A percentile compares a stretch with the other conserved stretches of the same genome.
These are phyloP conservation scores for Cataglyphis albicans DNA, from an alignment of 2,888 invertebrate species.

Conservation along the genomic window DNA sequence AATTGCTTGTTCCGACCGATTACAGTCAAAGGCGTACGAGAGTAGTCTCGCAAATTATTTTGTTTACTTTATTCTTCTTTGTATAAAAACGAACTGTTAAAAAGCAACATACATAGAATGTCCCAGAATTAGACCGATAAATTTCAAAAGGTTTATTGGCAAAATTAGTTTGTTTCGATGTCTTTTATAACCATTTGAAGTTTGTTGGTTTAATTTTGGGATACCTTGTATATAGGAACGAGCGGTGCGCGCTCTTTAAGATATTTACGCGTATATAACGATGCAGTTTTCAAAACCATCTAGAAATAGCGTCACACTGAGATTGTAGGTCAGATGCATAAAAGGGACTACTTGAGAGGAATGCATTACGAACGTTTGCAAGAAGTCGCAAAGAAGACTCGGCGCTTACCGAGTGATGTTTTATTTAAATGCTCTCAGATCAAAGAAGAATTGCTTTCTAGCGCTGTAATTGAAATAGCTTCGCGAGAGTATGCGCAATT, in stretches of 20 bases:
- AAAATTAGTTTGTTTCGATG: too few relatives aligned
- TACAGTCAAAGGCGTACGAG: conserved; percentile 20
- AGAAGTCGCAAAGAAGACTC: conserved; percentile 59
- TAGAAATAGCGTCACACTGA: conserved; percentile 79
- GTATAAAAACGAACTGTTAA: conserved; percentile 53
- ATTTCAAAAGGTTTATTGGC: too few relatives aligned
- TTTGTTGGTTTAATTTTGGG: too few relatives aligned
- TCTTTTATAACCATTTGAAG: too few relatives aligned
- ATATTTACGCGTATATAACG: conserved; percentile 44
- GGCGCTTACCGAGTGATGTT: conserved; percentile 58
- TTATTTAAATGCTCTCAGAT: conserved; percentile 52
- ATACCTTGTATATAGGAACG: conserved; percentile 21
- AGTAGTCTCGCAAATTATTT: background rate
- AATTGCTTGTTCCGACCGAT: conserved; percentile 49
- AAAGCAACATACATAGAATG: conserved; percentile 34
- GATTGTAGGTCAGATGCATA: conserved; percentile 82
- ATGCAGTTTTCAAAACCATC: conserved; percentile 74
- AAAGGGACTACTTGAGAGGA: conserved; percentile 63
- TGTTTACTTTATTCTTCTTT: conserved; percentile 19
- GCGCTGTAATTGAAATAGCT: conserved; percentile 35
- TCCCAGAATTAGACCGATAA: too few relatives aligned
- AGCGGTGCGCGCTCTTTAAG: conserved; percentile 45
- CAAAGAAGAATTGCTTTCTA: conserved; percentile 41
- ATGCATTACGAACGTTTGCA: conserved; percentile 50
- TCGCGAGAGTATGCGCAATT: conserved; percentile 15